These are phyloP conservation scores for Rhodophaea formosa DNA, from an alignment of 2,888 invertebrate species.

Conservation along the genomic window DNA sequence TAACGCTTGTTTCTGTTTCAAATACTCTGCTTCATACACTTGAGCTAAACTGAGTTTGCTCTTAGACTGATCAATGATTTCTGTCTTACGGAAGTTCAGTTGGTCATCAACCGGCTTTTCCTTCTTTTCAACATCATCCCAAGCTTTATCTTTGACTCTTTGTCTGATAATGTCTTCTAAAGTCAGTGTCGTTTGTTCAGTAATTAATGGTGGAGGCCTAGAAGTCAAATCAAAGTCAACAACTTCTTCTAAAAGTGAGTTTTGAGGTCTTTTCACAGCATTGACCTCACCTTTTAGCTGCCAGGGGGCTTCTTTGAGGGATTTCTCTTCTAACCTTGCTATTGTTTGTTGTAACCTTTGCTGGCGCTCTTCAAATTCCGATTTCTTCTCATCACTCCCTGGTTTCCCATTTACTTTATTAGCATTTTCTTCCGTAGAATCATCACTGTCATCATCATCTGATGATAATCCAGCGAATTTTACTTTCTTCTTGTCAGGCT, in stretches of 20 bases:
- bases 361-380: slow-evolving; percentile 88
- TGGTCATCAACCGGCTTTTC: slow-evolving; percentile 91
- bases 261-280: slow-evolving; percentile 90
- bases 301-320: slow-evolving; percentile 94
- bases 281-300: slow-evolving; percentile 95
- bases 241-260: slow-evolving; percentile 95
- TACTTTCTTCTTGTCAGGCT: slow-evolving; percentile 44
- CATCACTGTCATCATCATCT: slow-evolving; percentile 35
- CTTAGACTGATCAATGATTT: slow-evolving; percentile 95
- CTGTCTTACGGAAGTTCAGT: slow-evolving; percentile 91
- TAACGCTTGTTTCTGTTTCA: slow-evolving; percentile 83
- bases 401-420: slow-evolving; percentile 17
- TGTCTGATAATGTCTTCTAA: slow-evolving; percentile 95
- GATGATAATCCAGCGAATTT: slow-evolving; percentile 51
- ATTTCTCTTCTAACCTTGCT: slow-evolving; percentile 85
- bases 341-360: slow-evolving; percentile 86
- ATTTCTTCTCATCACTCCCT: slow-evolving; percentile 64
- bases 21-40: slow-evolving; percentile 94
- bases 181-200: slow-evolving; percentile 92
- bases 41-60: slow-evolving; percentile 96
- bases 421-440: slow-evolving; percentile 16
- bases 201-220: slow-evolving; percentile 94
- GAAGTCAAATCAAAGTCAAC: slow-evolving; percentile 93
- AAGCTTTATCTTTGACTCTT: slow-evolving; percentile 95
- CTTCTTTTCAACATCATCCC: slow-evolving; percentile 96